Percentiles rank a stretch among this genome's conserved stretches.
These are phyloP conservation scores for Bacillus rossius DNA, from an alignment of 1,140 invertebrate genomes.

Conservation along the genomic window DNA sequence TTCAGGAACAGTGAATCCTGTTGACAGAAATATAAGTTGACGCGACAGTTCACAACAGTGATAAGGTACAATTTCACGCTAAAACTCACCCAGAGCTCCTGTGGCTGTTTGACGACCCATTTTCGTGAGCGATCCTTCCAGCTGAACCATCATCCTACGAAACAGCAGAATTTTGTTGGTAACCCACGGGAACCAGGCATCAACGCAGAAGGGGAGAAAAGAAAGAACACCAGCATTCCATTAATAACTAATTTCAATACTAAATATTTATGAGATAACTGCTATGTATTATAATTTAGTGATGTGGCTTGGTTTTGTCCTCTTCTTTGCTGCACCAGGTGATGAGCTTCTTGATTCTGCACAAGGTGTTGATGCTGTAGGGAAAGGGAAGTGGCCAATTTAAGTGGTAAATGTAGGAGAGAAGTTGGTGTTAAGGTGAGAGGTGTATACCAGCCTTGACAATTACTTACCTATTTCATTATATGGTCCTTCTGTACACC, in stretches of 20 bases:
- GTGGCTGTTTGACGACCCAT: conserved; percentile 46
- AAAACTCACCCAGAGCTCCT: conserved; percentile 48
- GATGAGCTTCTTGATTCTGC: not conserved
- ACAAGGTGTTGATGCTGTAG: not conserved
- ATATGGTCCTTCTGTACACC: conserved; percentile 10
- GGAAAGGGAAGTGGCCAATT: too few relatives aligned
- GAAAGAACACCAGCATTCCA: conserved; percentile 14
- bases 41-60: too few relatives aligned
- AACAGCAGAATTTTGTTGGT: conserved; percentile 50
- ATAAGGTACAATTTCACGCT: not conserved
- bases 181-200: conserved; percentile 51
- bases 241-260: conserved; percentile 7
- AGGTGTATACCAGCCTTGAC: not conserved
- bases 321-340: not conserved
- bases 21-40: too few relatives aligned
- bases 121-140: conserved; percentile 50
- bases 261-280: not conserved
- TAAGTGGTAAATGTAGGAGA: not conserved
- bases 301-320: not conserved
- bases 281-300: not conserved
- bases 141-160: conserved; percentile 53
- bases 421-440: not conserved
- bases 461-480: conserved; percentile 12
- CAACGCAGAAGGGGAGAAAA: conserved; percentile 47
- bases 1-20: too few relatives aligned